These are phyloP conservation scores for Noctua janthe DNA, from an alignment of 2,888 invertebrate species.

Conservation along the genomic window DNA sequence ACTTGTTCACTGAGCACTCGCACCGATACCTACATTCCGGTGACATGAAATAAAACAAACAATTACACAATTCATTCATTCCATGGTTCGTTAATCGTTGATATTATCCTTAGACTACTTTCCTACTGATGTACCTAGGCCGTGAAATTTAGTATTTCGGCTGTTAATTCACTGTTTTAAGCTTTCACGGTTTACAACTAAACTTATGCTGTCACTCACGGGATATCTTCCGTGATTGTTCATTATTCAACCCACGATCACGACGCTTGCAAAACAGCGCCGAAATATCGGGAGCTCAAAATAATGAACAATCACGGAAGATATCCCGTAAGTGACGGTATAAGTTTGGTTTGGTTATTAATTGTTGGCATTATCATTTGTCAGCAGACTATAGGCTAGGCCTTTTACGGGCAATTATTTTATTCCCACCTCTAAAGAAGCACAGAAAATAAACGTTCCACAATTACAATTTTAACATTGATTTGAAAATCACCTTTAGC, in stretches of 20 bases:
- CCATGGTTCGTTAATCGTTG: background rate
- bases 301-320: no score
- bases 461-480: background rate
- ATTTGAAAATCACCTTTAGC: conserved; percentile 1
- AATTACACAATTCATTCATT: conserved; percentile 58
- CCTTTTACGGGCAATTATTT: background rate
- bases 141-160: background rate
- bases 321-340: no score
- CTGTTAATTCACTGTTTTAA: background rate
- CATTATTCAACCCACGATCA: no score
- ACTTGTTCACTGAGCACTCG: conserved; percentile 78
- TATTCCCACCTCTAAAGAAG: background rate
- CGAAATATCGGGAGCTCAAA: no score
- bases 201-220: no score
- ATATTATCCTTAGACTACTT: background rate
- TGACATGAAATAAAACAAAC: conserved; percentile 81
- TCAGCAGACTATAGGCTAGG: background rate
- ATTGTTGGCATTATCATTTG: background rate
- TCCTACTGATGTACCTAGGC: background rate
- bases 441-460: conserved; percentile 1
- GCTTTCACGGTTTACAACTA: no score
- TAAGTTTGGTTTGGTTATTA: background rate
- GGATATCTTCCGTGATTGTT: no score
- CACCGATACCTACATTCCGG: conserved; percentile 84
- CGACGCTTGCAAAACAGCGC: no score